phyloP scores from a whole-genome alignment of 2,797 vertebrate genomes.

The Cuculus canorus region DNA sequence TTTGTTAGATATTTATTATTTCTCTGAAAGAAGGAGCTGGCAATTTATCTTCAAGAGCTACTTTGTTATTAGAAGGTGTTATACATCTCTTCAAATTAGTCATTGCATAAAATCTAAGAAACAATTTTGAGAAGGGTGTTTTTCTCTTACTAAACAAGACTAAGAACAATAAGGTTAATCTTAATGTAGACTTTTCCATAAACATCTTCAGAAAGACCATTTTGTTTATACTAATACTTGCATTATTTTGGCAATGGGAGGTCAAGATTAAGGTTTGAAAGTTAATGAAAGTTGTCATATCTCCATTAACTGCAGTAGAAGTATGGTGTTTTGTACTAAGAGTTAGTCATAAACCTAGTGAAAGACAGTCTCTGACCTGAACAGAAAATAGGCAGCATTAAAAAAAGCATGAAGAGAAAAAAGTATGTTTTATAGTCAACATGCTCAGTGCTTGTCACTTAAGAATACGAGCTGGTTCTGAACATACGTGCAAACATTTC shows the following conservation, averaged over 20 bases:
- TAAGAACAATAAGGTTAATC: background rate
- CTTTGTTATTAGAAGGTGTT: background rate
- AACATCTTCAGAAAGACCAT: background rate
- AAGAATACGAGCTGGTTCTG: background rate
- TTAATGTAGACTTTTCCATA: background rate
- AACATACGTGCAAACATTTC: fast-evolving
- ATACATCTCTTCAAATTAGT: background rate
- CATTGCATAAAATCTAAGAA: background rate
- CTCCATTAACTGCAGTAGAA: background rate
- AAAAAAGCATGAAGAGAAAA: background rate
- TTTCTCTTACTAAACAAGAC: background rate
- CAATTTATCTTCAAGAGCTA: background rate
- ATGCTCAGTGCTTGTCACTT: background rate
- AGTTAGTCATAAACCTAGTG: background rate
- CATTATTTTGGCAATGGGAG: background rate
- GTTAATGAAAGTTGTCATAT: background rate
- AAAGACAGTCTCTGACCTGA: background rate
- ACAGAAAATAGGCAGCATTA: background rate
- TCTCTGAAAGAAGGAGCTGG: background rate
- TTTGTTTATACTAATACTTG: background rate
- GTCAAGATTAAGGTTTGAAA: background rate
- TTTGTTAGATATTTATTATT: background rate
- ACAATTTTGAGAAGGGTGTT: background rate
- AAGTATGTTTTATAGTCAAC: background rate
- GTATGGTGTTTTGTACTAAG: background rate